A percentile compares a stretch with the other conserved stretches of the same genome.
phyloP scores from a whole-genome alignment of 2,888 invertebrate species.

The Tipula helvola region DNA sequence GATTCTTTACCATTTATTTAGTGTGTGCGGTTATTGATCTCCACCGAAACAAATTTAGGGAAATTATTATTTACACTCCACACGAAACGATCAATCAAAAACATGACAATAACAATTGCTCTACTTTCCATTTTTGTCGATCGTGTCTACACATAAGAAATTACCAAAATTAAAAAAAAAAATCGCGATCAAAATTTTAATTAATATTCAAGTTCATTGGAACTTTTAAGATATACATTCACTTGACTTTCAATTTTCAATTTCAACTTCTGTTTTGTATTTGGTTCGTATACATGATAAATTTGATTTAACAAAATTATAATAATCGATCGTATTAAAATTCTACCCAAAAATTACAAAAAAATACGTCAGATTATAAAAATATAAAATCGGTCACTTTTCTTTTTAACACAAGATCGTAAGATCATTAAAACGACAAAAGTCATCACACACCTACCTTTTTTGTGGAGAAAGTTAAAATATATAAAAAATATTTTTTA shows the following conservation, averaged over 20 bases:
- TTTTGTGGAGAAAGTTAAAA: not conserved
- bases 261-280: not conserved
- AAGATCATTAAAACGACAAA: not conserved
- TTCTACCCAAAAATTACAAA: not conserved
- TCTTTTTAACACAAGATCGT: not conserved
- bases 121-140: not conserved
- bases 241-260: not conserved
- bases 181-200: not conserved
- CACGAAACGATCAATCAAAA: not conserved
- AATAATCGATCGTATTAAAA: not conserved
- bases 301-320: not conserved
- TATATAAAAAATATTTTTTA: not conserved
- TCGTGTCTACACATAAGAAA: not conserved
- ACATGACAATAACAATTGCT: not conserved
- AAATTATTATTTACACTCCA: not conserved
- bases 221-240: not conserved
- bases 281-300: not conserved
- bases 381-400: not conserved
- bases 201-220: not conserved
- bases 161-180: not conserved
- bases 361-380: not conserved
- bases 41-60: not conserved
- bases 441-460: not conserved
- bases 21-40: not conserved
- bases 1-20: not conserved